phyloP scores from a whole-genome alignment of 2,797 vertebrate genomes.

The Staurois parvus region DNA sequence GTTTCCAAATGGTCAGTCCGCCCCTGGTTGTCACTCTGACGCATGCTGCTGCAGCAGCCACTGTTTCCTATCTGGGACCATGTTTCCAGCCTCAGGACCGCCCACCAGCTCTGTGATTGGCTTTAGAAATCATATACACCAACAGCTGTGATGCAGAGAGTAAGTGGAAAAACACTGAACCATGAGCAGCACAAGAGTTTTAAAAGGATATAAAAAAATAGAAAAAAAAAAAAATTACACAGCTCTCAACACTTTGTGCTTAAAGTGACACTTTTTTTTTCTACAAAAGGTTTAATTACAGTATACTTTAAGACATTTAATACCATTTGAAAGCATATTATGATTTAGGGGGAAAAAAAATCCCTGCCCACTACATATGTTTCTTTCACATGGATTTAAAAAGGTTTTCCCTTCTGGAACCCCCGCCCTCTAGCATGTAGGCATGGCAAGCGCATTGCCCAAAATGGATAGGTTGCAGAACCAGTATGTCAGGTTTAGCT shows the following conservation, averaged over 20 bases:
- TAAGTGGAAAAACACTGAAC: too few species aligned
- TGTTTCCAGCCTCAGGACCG: too few species aligned
- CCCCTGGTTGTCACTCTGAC: too few species aligned
- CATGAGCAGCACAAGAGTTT: too few species aligned
- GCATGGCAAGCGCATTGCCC: conserved; percentile 10
- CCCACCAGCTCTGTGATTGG: too few species aligned
- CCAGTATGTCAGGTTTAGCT: conserved; percentile 32
- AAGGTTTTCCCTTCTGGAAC: not conserved
- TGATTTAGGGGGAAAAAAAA: not conserved
- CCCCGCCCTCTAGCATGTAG: conserved; percentile 39
- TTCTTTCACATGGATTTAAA: not conserved
- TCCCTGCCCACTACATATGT: not conserved
- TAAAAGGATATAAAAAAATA: too few species aligned
- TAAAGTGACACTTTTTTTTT: too few species aligned
- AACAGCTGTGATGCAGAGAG: too few species aligned
- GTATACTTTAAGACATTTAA: too few species aligned
- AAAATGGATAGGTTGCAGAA: conserved; percentile 42
- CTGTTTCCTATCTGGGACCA: not conserved
- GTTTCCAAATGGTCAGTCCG: too few species aligned
- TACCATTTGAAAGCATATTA: not conserved
- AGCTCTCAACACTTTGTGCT: not conserved
- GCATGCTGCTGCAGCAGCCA: too few species aligned
- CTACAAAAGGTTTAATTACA: too few species aligned
- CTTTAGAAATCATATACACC: not conserved
- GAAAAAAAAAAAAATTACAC: not conserved